Percentiles rank a stretch among this genome's conserved stretches.
phyloP scores from a whole-genome alignment of 2,797 vertebrate genomes.

The Oceanodroma leucorhoa region DNA sequence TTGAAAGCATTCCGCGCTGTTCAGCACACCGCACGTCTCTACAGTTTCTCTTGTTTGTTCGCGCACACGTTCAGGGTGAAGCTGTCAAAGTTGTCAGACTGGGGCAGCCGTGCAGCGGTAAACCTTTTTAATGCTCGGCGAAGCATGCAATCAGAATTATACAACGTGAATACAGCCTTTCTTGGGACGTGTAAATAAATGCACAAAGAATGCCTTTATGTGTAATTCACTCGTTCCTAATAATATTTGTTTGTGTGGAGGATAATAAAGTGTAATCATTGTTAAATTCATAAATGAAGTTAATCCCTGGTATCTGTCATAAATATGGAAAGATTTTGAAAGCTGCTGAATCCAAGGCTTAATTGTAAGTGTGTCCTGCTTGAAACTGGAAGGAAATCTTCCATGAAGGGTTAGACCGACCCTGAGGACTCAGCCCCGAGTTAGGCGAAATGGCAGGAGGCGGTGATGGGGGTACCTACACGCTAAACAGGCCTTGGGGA shows the following conservation, averaged over 20 bases:
- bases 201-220: neutral
- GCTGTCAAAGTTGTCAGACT: constrained; percentile 34
- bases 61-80: neutral
- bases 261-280: constrained; percentile 55
- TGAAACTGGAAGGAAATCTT: neutral
- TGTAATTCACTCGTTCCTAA: constrained; percentile 10
- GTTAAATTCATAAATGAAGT: constrained; percentile 21
- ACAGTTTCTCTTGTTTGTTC: constrained; percentile 1
- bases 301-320: constrained; percentile 21
- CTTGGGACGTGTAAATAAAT: constrained; percentile 34
- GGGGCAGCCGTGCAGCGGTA: neutral
- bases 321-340: constrained; percentile 23
- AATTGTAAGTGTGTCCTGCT: neutral
- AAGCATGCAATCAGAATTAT: neutral
- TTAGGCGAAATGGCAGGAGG: neutral
- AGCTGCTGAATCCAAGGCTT: neutral
- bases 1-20: neutral
- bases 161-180: neutral
- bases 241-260: constrained; percentile 50
- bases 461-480: neutral
- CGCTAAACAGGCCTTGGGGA: fast-evolving
- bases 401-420: neutral
- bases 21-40: constrained; percentile 4
- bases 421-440: fast-evolving
- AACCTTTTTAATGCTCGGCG: constrained; percentile 23